Evolutionary conservation across 2,113 vertebrate species (phyloP), one percentile per base, ranked within the genome.

Genomic region (Butastur rufipennis): DNA sequence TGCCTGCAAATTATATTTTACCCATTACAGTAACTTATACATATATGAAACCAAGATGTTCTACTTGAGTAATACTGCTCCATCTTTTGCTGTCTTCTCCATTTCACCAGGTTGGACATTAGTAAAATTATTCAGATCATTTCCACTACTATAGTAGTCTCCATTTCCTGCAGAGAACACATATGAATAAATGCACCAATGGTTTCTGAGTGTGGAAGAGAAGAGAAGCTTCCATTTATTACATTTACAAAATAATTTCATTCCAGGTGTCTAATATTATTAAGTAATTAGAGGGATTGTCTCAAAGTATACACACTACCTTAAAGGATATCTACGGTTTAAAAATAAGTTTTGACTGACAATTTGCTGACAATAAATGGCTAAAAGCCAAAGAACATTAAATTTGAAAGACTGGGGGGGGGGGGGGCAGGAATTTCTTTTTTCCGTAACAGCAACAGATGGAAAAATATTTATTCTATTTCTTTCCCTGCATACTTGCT

Each of bases 61-160:
- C 75, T 97, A 99, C 99, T 97, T 98, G 47, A 99, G 97, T 81
- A 98, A 65, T 1, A 90, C 70, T 38, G 94, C 97, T 31, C 86
- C 55, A 1, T 91, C 86, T 36, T 94, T 92, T 38, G 98, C 98
- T 97, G 96, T 89, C 92, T 98, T 97, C 93, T 99, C 81, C 45
- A 98, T 14, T 3, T 93, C 98, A 10, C 75, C 94, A 2, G 97
- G 81, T 1, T 95, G 88, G 61, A 98, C 11, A 12, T 97, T 91
- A 21, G 96, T 50, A 95, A 99, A 99, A 97, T 99, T 99, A 86
- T 75, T 98, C 80, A 99, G 98, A 85, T 99, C 99, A 70, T 99
- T 99, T 36, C 99, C 99, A 56, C 99, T 99, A 91, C 98, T 98
- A 91, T 98, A 99, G 92, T 98, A 99, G 88, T 99, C 99, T 16